Evolutionary conservation across 1,140 invertebrate genomes (phyloP), one percentile per base, ranked within the genome.

Genomic region (Aporrectodea caliginosa): DNA sequence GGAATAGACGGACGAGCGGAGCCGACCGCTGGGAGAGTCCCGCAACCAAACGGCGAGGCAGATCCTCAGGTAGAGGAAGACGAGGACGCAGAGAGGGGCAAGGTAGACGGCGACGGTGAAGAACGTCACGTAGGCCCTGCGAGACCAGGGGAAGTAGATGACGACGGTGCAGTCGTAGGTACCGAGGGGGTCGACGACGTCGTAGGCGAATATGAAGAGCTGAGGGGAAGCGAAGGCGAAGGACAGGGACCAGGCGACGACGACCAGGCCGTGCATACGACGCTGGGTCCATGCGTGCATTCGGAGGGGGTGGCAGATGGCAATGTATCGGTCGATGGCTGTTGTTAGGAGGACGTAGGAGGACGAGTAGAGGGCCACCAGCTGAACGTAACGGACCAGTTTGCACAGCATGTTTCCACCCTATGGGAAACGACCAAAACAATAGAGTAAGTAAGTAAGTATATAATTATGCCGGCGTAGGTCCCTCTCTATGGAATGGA

Each of bases 271-370:
- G 58, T 82, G 78, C 0, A 82, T 82, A 35, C 80, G 35, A 32
- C 69, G 22, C 16, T 81, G 78, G 14, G 83, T 84, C 84, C 85
- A 86, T 76, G 82, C 82, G 75, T 85, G 83, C 22, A 77, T 83
- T 1, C 82, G 82, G 70, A 86, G 79, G 16, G 85, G 85, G 78
- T 84, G 83, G n/a, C 94, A 96, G 84, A 98, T 97, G 82, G 95
- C 95, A 84, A 96, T 94, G 86, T 96, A 97, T 84, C 96, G 91
- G 87, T 98, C 96, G 82, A 98, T 94, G 82, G 94, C 96, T 34
- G 97, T 91, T 16, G 95, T 95, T 22, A 98, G 95, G 58, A 98
- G 90, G 14, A 98, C 95, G 85, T 98, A 98, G 0, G 95, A 97
- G 0, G 95, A 97, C 16, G 95, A 94, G 86, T 97, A 98, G 74